phyloP scores from a whole-genome alignment of 2,113 vertebrate species.

The Lethenteron reissneri region DNA sequence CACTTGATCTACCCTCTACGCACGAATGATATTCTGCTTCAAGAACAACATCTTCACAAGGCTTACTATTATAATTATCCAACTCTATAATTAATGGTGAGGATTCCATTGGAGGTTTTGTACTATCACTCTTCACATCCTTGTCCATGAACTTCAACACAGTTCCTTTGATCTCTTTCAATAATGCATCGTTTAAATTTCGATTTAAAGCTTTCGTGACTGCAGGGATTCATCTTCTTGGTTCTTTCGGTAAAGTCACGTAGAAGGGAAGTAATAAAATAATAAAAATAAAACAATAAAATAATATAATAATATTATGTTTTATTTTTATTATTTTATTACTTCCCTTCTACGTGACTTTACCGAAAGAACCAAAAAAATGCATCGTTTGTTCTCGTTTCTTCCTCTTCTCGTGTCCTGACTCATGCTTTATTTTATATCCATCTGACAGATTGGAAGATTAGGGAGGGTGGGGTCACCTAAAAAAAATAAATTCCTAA shows the following conservation, averaged over 20 bases:
- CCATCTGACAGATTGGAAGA: not conserved
- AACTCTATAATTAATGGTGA: not conserved
- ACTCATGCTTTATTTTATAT: not conserved
- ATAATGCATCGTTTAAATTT: not conserved
- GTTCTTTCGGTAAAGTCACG: too few species aligned
- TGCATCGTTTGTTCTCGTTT: not conserved
- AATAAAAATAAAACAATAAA: too few species aligned
- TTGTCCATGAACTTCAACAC: not conserved
- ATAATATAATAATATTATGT: too few species aligned
- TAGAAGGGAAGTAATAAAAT: too few species aligned
- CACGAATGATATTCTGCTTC: not conserved
- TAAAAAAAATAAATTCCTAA: not conserved
- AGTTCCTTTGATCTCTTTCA: not conserved
- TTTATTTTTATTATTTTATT: too few species aligned
- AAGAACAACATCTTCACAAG: constrained; percentile 6
- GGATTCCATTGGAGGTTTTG: not conserved
- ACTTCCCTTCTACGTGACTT: too few species aligned
- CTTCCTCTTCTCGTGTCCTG: not conserved
- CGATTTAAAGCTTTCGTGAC: too few species aligned
- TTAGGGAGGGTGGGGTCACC: not conserved
- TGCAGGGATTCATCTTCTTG: too few species aligned
- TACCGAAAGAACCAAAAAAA: too few species aligned
- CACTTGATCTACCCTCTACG: constrained; percentile 3
- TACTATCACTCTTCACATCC: not conserved
- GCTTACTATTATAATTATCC: not conserved